A percentile compares a stretch with the other conserved stretches of the same genome.
phyloP scores from a whole-genome alignment of 64 coral and sea anemone species.

The Trachythela sp. region DNA sequence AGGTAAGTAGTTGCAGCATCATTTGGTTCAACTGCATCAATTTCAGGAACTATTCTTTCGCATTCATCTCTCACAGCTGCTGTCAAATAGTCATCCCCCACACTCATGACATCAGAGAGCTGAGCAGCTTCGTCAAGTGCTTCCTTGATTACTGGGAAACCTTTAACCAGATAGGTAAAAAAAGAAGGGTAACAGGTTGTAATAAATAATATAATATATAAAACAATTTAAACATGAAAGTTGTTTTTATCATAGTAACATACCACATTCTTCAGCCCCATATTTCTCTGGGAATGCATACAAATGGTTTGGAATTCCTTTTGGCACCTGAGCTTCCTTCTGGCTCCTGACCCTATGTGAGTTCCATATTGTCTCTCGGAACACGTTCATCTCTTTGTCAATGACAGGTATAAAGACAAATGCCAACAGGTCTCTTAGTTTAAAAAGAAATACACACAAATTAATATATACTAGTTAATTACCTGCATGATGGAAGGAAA shows the following conservation, averaged over 20 bases:
- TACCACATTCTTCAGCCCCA: not conserved
- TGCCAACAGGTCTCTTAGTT: not conserved
- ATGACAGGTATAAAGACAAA: not conserved
- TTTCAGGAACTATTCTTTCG: conserved; percentile 25
- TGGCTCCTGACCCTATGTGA: not conserved
- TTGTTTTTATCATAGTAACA: too few species aligned
- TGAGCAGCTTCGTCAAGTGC: conserved; percentile 57
- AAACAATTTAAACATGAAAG: too few species aligned
- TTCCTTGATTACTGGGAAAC: conserved; percentile 48
- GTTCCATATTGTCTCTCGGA: not conserved
- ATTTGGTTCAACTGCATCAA: not conserved
- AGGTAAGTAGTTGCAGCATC: conserved; percentile 7
- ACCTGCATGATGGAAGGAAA: too few species aligned
- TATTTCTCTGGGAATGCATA: not conserved
- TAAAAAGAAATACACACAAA: not conserved
- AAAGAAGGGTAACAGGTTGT: too few species aligned
- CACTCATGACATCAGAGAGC: conserved; percentile 44
- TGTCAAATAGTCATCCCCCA: conserved; percentile 46
- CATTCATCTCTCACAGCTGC: conserved; percentile 48
- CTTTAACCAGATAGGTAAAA: not conserved
- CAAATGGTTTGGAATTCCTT: not conserved
- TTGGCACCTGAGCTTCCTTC: not conserved
- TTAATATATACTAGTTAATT: not conserved
- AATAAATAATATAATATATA: too few species aligned
- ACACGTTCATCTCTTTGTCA: not conserved